These are phyloP conservation scores for Lobophora halterata DNA, from an alignment of 2,888 invertebrate genomes.

Conservation along the genomic window DNA sequence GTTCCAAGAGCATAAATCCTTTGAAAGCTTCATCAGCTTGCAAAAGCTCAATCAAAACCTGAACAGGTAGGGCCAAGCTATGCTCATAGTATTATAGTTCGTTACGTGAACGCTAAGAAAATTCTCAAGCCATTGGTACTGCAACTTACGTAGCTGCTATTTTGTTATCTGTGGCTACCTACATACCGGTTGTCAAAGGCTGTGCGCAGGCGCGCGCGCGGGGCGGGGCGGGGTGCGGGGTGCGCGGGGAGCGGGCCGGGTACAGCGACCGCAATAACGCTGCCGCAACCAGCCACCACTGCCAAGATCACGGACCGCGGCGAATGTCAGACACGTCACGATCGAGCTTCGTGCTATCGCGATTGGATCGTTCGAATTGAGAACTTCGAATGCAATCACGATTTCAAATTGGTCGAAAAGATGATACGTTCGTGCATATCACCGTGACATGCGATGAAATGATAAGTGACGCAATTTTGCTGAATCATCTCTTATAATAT, in stretches of 20 bases:
- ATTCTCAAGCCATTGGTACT: constrained; percentile 66
- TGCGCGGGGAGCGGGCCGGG: constrained; percentile 45
- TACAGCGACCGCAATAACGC: constrained; percentile 77
- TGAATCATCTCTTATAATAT: neutral
- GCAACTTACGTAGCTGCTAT: constrained; percentile 12
- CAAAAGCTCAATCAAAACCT: constrained; percentile 54
- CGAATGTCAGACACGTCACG: constrained; percentile 81
- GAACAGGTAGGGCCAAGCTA: too few species aligned
- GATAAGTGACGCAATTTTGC: constrained; percentile 16
- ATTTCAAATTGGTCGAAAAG: constrained; percentile 46
- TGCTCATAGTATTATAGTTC: too few species aligned
- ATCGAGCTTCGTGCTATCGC: constrained; percentile 70
- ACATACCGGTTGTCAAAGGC: constrained; percentile 78
- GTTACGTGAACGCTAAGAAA: constrained; percentile 74
- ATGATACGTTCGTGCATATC: constrained; percentile 30
- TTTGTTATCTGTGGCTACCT: constrained; percentile 34
- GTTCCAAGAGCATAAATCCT: too few species aligned
- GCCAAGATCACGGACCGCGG: constrained; percentile 82
- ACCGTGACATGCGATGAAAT: constrained; percentile 25
- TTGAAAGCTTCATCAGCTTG: constrained; percentile 41
- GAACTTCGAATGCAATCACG: constrained; percentile 65
- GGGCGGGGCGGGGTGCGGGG: constrained; percentile 32
- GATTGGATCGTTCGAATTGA: constrained; percentile 67
- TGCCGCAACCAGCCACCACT: constrained; percentile 70
- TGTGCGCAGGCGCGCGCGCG: constrained; percentile 36